phyloP scores from a whole-genome alignment of 2,888 invertebrate species.

The Orthonychiurus folsomi region DNA sequence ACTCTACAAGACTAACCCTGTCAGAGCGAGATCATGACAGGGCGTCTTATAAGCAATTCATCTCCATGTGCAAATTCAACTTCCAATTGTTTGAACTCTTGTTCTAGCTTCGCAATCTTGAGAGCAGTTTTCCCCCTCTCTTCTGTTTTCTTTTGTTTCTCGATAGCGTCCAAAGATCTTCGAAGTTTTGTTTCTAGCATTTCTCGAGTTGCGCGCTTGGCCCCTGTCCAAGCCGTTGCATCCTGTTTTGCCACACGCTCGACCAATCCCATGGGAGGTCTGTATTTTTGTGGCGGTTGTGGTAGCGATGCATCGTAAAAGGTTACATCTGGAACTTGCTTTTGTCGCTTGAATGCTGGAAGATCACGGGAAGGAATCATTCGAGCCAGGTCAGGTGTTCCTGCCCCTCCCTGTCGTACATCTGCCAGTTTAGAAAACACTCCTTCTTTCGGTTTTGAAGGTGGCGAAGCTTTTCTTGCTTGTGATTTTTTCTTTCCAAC shows the following conservation, averaged over 20 bases:
- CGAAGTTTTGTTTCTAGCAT: neutral
- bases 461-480: neutral
- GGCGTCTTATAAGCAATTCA: too few species aligned
- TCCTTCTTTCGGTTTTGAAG: neutral
- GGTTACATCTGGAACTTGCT: neutral
- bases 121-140: neutral
- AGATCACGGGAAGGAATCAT: neutral
- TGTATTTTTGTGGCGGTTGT: neutral
- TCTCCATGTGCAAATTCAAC: neutral
- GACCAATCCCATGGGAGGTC: neutral
- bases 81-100: conserved; percentile 6
- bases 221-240: neutral
- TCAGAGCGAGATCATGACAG: too few species aligned
- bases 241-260: neutral
- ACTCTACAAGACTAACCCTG: too few species aligned
- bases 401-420: neutral
- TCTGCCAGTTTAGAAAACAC: neutral
- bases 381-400: neutral
- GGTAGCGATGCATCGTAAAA: conserved; percentile 1
- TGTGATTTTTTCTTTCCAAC: neutral
- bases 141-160: neutral
- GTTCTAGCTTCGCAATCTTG: conserved; percentile 5
- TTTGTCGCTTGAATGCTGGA: neutral
- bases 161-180: neutral
- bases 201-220: neutral